These are phyloP conservation scores for Enteromius anoplus DNA, from an alignment of 2,797 vertebrate genomes.

Conservation along the genomic window DNA sequence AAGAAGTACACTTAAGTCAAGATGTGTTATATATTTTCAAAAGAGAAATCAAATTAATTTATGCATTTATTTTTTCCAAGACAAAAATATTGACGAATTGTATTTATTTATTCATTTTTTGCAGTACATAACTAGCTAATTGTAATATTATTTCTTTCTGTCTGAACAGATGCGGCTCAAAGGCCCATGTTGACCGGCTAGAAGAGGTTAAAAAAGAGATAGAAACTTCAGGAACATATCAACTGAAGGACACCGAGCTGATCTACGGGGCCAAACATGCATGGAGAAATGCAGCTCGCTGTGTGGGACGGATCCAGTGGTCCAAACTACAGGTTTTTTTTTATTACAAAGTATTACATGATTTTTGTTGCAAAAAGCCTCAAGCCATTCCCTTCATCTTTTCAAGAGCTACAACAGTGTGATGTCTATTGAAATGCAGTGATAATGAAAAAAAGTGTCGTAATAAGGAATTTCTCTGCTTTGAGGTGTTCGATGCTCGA, in stretches of 20 bases:
- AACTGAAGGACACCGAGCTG: constrained; percentile 93
- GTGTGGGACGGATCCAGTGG: constrained; percentile 98
- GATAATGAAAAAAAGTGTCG: constrained; percentile 10
- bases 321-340: constrained; percentile 92
- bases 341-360: not conserved
- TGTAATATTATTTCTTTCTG: not conserved
- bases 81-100: not conserved
- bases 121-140: not conserved
- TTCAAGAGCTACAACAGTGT: not conserved
- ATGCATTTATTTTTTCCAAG: not conserved
- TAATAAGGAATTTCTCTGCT: constrained; percentile 38
- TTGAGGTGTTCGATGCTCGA: constrained; percentile 94
- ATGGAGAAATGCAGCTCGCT: constrained; percentile 95
- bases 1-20: not conserved
- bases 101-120: not conserved
- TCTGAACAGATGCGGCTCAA: constrained; percentile 86
- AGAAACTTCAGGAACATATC: constrained; percentile 87
- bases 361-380: not conserved
- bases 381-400: not conserved
- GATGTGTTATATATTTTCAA: not conserved
- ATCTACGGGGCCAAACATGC: constrained; percentile 97
- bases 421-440: constrained; percentile 5
- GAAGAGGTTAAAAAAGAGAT: constrained; percentile 96
- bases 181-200: constrained; percentile 89
- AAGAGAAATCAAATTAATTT: not conserved